These are phyloP conservation scores for Cariama cristata DNA, from an alignment of 2,113 vertebrate species.

Conservation along the genomic window DNA sequence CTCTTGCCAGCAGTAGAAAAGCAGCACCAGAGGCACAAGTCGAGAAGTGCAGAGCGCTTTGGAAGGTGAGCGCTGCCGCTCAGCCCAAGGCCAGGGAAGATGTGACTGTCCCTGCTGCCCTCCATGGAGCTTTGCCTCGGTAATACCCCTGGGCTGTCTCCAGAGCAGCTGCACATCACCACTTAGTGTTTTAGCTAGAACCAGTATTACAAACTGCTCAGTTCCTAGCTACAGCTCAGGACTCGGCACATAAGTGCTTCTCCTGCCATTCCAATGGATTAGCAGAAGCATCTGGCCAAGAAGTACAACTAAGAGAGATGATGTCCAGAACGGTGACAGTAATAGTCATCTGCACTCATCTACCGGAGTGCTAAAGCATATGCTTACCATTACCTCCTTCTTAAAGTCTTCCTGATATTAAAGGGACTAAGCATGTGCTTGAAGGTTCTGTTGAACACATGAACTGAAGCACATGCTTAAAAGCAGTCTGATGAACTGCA, in stretches of 20 bases:
- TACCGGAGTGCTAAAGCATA: neutral
- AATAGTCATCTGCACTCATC: neutral
- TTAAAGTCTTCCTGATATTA: neutral
- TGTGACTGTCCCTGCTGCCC: neutral
- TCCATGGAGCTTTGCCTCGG: neutral
- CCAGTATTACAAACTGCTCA: neutral
- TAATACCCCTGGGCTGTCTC: neutral
- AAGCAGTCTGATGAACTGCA: neutral
- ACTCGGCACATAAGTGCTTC: accelerated
- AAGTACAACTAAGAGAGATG: neutral
- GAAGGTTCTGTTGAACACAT: neutral
- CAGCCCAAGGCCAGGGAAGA: neutral
- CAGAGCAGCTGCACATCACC: neutral
- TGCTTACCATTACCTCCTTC: neutral
- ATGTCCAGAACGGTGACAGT: neutral
- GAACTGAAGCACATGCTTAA: neutral
- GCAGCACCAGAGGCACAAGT: neutral
- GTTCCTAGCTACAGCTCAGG: neutral
- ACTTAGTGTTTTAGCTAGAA: neutral
- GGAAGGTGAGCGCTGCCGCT: neutral
- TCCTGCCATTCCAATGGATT: neutral
- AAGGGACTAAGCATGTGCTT: neutral
- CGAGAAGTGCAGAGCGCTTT: neutral
- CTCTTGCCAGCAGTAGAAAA: neutral
- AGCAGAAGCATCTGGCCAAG: neutral